Percentiles rank a stretch among this genome's conserved stretches.
Conservation (phyloP, 2,888 invertebrate species). For the Aphrophora alni region DNA sequence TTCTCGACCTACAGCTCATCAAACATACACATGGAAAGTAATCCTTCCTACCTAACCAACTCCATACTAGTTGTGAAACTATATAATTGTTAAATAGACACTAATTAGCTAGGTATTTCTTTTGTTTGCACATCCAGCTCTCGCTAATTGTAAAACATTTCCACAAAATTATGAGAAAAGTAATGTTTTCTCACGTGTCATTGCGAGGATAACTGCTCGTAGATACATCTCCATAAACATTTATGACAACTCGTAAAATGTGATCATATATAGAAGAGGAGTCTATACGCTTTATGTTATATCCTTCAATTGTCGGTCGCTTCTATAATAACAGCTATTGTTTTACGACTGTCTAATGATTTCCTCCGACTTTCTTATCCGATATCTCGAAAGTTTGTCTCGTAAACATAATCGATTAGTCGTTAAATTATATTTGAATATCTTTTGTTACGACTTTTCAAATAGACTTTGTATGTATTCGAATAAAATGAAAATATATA, state of each 20-base stretch:
- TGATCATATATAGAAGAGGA: background rate
- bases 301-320: background rate
- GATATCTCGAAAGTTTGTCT: background rate
- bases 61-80: background rate
- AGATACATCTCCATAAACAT: background rate
- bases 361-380: background rate
- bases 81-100: background rate
- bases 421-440: background rate
- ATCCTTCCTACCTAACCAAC: too few species aligned
- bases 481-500: background rate
- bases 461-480: background rate
- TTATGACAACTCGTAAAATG: background rate
- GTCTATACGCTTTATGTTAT: background rate
- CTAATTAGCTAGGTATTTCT: background rate
- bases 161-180: background rate
- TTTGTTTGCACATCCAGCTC: background rate
- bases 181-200: background rate
- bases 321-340: background rate
- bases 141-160: background rate
- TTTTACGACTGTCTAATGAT: background rate
- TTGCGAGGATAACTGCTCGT: background rate
- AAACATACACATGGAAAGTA: too few species aligned
- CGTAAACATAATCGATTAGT: slow-evolving; percentile 6
- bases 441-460: background rate
- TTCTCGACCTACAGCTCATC: too few species aligned